These are phyloP conservation scores for Paragorgia papillata DNA, from an alignment of 92 coral and sea anemone genomes.

Conservation along the genomic window DNA sequence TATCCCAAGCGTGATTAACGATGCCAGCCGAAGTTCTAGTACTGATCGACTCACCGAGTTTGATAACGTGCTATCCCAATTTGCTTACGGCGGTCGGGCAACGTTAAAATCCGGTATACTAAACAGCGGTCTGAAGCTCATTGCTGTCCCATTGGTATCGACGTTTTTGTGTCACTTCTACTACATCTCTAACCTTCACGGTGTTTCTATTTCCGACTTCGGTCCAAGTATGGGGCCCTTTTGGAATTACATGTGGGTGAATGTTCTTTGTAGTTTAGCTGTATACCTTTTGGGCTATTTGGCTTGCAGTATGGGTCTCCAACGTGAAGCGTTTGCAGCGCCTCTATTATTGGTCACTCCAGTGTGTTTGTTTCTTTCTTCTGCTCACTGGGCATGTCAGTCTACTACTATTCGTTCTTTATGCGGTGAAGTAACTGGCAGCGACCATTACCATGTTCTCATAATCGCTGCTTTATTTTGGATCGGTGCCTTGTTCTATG, in stretches of 20 bases:
- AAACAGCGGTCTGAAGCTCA: constrained; percentile 47
- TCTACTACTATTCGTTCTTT: constrained; percentile 8
- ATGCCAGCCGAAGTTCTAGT: background rate
- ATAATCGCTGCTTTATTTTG: constrained; percentile 30
- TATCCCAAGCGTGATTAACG: constrained; percentile 1
- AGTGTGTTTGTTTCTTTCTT: constrained; percentile 38
- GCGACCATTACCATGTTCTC: constrained; percentile 31
- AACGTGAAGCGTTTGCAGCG: constrained; percentile 55
- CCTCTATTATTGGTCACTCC: constrained; percentile 57
- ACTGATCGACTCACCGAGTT: constrained; percentile 37
- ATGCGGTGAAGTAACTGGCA: constrained; percentile 25
- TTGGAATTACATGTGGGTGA: constrained; percentile 42
- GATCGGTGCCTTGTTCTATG: constrained; percentile 29
- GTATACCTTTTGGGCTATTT: constrained; percentile 52
- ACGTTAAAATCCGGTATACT: constrained; percentile 40
- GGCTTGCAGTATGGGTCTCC: constrained; percentile 57
- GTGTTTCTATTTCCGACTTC: constrained; percentile 10
- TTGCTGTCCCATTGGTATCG: constrained; percentile 52
- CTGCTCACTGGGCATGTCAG: constrained; percentile 32
- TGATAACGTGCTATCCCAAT: constrained; percentile 1
- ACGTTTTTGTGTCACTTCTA: constrained; percentile 43
- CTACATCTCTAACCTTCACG: constrained; percentile 4
- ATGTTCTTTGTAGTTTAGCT: constrained; percentile 49
- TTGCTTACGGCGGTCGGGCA: background rate
- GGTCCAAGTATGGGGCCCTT: constrained; percentile 35